Conservation (phyloP, 2,113 vertebrate genomes). For the Microtus montanus region DNA sequence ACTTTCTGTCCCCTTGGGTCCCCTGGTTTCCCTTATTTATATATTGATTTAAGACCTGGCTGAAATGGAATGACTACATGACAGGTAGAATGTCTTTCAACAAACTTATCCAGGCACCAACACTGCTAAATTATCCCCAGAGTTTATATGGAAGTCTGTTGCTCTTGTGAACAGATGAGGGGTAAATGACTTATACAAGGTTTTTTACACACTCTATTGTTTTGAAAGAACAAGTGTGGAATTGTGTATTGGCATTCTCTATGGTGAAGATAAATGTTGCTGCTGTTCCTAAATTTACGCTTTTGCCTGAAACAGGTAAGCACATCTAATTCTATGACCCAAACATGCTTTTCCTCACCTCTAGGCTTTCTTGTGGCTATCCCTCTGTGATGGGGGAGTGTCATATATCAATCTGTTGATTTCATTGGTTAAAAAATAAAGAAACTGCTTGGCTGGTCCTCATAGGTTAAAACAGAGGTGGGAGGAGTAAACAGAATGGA, state of each 20-base stretch:
- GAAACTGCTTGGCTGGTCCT: too few species aligned
- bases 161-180: constrained; percentile 23
- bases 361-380: neutral
- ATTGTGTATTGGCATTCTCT: constrained; percentile 11
- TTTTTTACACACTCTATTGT: constrained; percentile 38
- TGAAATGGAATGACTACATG: constrained; percentile 12
- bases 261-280: constrained; percentile 1
- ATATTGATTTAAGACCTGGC: constrained; percentile 67
- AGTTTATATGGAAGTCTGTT: neutral
- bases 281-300: constrained; percentile 24
- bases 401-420: too few species aligned
- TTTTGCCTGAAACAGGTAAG: neutral
- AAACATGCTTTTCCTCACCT: neutral
- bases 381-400: neutral
- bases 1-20: constrained; percentile 46
- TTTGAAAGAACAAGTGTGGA: constrained; percentile 36
- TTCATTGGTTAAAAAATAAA: too few species aligned
- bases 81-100: constrained; percentile 51
- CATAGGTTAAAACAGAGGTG: too few species aligned
- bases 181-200: constrained; percentile 47
- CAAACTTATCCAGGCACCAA: constrained; percentile 15
- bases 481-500: too few species aligned
- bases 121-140: neutral
- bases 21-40: constrained; percentile 66
- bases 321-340: neutral